Evolutionary conservation across 2,888 invertebrate genomes (phyloP).

Genomic region (Leptodirus hochenwartii): DNA sequence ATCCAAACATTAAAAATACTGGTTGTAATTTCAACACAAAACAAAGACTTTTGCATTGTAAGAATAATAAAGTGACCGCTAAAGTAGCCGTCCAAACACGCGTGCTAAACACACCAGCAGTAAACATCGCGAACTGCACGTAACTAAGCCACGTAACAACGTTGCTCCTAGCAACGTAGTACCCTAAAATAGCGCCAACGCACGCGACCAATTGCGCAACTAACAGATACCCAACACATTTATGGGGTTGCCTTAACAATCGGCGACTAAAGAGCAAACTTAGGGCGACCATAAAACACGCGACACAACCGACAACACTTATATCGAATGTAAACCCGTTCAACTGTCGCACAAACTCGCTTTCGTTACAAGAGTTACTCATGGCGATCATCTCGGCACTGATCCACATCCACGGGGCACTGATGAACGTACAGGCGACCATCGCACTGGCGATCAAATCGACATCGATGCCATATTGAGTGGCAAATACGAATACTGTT

Average conservation of each 20-base stretch:
- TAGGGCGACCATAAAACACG: conserved; percentile 59
- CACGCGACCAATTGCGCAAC: conserved; percentile 65
- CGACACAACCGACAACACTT: conserved; percentile 59
- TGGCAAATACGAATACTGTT: conserved; percentile 88
- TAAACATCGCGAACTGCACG: conserved; percentile 57
- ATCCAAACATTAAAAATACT: conserved; percentile 38
- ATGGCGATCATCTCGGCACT: conserved; percentile 84
- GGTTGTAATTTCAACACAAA: conserved; percentile 64
- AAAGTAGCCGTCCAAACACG: conserved; percentile 73
- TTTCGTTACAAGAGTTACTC: conserved; percentile 44
- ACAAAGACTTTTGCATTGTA: conserved; percentile 68
- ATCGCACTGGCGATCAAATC: conserved; percentile 85
- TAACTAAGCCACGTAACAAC: conserved; percentile 44
- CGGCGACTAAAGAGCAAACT: conserved; percentile 55
- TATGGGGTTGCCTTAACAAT: too few relatives aligned
- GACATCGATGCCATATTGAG: conserved; percentile 68
- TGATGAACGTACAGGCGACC: conserved; percentile 87
- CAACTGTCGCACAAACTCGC: conserved; percentile 58
- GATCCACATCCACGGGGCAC: conserved; percentile 88
- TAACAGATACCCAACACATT: conserved; percentile 59
- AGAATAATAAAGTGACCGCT: conserved; percentile 60
- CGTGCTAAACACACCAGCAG: conserved; percentile 62
- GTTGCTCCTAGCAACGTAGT: conserved; percentile 26
- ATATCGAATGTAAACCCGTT: conserved; percentile 68
- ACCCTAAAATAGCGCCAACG: conserved; percentile 59